A percentile compares a stretch with the other conserved stretches of the same genome.
Evolutionary conservation across 2,797 vertebrate genomes (phyloP).

Genomic region (Pogoniulus pusillus): DNA sequence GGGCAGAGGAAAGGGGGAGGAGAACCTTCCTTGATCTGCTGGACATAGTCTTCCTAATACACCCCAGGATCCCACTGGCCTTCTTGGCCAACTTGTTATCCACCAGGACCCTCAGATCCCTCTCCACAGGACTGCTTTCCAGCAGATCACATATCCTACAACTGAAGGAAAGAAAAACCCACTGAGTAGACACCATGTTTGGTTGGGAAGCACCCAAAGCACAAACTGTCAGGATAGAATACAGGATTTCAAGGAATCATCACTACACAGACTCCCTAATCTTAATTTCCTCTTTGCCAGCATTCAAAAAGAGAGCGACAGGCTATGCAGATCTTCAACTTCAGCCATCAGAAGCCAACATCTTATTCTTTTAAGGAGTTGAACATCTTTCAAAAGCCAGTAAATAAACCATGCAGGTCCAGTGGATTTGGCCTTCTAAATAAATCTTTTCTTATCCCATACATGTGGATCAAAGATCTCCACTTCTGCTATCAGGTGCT

Average conservation of each 20-base stretch:
- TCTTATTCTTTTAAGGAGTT: neutral
- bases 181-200: neutral
- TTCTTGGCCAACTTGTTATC: too few species aligned
- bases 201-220: neutral
- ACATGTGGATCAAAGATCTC: neutral
- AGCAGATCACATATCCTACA: neutral
- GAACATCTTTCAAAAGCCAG: neutral
- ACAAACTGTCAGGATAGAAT: neutral
- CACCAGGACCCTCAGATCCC: too few species aligned
- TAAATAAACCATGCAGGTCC: neutral
- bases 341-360: neutral
- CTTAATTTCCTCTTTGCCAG: neutral
- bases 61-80: too few species aligned
- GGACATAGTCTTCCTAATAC: too few species aligned
- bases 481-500: neutral
- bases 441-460: neutral
- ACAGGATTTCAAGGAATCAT: neutral
- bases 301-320: neutral
- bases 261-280: neutral
- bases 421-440: neutral
- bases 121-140: too few species aligned
- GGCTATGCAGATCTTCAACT: neutral
- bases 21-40: too few species aligned
- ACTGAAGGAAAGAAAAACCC: neutral
- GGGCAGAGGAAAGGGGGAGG: too few species aligned